These are phyloP conservation scores for Epsilonema sp. DNA, from an alignment of 2,888 invertebrate genomes.

Conservation along the genomic window DNA sequence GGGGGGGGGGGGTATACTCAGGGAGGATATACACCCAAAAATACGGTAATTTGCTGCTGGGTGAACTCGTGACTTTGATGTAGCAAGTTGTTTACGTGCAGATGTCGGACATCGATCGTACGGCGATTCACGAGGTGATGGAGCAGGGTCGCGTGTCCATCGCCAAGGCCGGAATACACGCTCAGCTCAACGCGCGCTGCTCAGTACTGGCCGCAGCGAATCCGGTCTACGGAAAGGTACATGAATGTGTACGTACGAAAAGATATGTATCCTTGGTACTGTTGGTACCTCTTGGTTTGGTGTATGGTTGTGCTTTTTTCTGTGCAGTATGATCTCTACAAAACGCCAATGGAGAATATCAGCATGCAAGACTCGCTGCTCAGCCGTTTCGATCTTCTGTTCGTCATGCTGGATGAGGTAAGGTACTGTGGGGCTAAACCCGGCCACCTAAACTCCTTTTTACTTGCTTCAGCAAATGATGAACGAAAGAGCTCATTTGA, in stretches of 20 bases:
- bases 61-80: too few relatives aligned
- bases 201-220: slow-evolving; percentile 97
- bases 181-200: slow-evolving; percentile 85
- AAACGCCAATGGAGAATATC: slow-evolving; percentile 99
- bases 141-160: slow-evolving; percentile 89
- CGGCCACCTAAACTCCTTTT: neutral
- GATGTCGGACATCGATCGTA: too few relatives aligned
- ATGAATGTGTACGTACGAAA: too few relatives aligned
- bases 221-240: slow-evolving; percentile 88
- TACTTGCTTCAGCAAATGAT: neutral
- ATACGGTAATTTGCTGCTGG: too few relatives aligned
- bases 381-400: slow-evolving; percentile 91
- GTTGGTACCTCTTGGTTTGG: too few relatives aligned
- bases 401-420: slow-evolving; percentile 86
- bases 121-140: slow-evolving; percentile 99
- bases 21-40: too few relatives aligned
- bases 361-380: slow-evolving; percentile 87
- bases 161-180: slow-evolving; percentile 87
- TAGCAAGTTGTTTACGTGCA: too few relatives aligned
- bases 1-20: too few relatives aligned
- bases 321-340: slow-evolving; percentile 88
- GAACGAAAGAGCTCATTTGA: neutral
- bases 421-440: too few relatives aligned
- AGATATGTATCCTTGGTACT: neutral
- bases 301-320: too few relatives aligned